A percentile compares a stretch with the other conserved stretches of the same genome.
Conservation (phyloP, 2,888 invertebrate species). For the Ophioninae sp. region DNA sequence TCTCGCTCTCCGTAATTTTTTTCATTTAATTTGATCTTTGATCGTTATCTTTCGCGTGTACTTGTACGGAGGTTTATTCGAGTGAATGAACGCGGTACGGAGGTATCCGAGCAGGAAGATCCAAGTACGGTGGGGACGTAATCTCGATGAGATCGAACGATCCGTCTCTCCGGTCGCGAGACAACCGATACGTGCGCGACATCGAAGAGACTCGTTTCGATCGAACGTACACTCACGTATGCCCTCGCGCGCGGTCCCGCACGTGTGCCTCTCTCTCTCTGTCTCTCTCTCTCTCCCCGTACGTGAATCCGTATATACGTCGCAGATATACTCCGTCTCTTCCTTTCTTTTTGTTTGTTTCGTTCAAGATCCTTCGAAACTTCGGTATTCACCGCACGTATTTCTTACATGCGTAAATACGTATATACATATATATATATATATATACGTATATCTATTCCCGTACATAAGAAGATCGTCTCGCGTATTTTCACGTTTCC, state of each 20-base stretch:
- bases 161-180: constrained; percentile 22
- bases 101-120: constrained; percentile 40
- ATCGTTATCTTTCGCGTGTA: constrained; percentile 26
- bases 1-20: not conserved
- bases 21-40: not conserved
- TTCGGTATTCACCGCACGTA: constrained; percentile 52
- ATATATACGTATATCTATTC: not conserved
- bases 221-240: constrained; percentile 19
- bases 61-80: constrained; percentile 24
- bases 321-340: not conserved
- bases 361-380: constrained; percentile 26
- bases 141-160: constrained; percentile 42
- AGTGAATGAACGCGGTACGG: constrained; percentile 60
- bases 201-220: constrained; percentile 45
- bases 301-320: not conserved
- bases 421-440: not conserved
- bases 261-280: not conserved
- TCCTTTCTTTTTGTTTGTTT: not conserved
- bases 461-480: constrained; percentile 25
- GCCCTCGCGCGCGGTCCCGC: not conserved
- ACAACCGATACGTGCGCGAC: constrained; percentile 55
- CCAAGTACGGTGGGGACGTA: constrained; percentile 52
- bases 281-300: not conserved
- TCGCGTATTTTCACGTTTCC: constrained; percentile 47
- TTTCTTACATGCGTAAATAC: constrained; percentile 14